These are phyloP conservation scores for Crotalus horridus DNA, from an alignment of 2,113 vertebrate genomes.

Conservation along the genomic window DNA sequence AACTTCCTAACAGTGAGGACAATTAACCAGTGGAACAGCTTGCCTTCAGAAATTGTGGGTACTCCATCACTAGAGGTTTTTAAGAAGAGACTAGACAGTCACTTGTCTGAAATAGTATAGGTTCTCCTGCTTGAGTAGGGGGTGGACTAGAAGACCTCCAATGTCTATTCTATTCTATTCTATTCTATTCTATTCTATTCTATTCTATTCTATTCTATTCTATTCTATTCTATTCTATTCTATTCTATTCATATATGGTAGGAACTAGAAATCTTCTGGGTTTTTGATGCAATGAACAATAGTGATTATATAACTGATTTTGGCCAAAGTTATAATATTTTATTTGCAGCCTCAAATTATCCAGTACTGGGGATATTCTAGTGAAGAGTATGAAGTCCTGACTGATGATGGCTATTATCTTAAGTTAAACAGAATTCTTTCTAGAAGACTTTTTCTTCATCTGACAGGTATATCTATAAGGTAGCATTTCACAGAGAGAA, in stretches of 20 bases:
- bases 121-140: too few relatives aligned
- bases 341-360: not conserved
- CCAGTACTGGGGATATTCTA: not conserved
- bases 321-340: not conserved
- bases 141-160: too few relatives aligned
- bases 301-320: not conserved
- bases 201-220: too few relatives aligned
- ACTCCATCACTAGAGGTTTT: too few relatives aligned
- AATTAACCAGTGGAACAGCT: too few relatives aligned
- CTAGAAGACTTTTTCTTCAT: not conserved
- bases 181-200: too few relatives aligned
- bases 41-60: too few relatives aligned
- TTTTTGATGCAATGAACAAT: not conserved
- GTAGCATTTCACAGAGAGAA: not conserved
- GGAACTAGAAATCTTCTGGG: not conserved
- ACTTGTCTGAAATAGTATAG: too few relatives aligned
- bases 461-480: not conserved
- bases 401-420: constrained; percentile 5
- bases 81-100: too few relatives aligned
- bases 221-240: too few relatives aligned
- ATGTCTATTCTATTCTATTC: too few relatives aligned
- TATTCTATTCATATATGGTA: not conserved
- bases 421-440: not conserved
- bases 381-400: constrained; percentile 2
- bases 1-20: too few relatives aligned